phyloP scores from a whole-genome alignment of 2,888 invertebrate genomes.

The Salpingus planirostris region DNA sequence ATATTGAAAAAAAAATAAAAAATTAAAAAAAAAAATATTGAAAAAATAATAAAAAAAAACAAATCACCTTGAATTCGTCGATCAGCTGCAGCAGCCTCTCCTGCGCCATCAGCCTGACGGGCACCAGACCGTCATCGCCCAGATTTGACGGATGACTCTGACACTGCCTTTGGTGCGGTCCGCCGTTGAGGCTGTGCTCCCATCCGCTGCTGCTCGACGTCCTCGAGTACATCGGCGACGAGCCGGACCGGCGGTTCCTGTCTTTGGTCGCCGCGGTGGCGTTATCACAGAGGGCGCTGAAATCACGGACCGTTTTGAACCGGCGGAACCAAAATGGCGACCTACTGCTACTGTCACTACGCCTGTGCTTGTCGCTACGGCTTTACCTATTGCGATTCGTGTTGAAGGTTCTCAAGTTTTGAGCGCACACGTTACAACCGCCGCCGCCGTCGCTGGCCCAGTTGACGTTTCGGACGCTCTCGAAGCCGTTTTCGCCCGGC shows the following conservation, averaged over 20 bases:
- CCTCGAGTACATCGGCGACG: no score
- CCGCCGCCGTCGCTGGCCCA: constrained; percentile 14
- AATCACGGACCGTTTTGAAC: no score
- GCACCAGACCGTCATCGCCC: constrained; percentile 67
- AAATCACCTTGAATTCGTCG: constrained; percentile 66
- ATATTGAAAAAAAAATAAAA: background rate
- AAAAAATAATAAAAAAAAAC: background rate
- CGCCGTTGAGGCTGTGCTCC: background rate
- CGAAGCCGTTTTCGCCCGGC: constrained; percentile 35
- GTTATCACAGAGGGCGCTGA: no score
- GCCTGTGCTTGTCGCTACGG: no score
- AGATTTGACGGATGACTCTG: constrained; percentile 28
- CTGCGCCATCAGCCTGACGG: constrained; percentile 63
- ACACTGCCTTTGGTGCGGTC: constrained; percentile 23
- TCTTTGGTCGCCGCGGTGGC: no score
- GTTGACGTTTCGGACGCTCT: constrained; percentile 27
- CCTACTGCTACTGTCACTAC: no score
- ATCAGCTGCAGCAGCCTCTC: constrained; percentile 74
- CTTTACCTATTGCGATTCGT: background rate
- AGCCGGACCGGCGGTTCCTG: no score
- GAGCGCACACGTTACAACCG: constrained; percentile 13
- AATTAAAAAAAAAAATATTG: constrained; percentile 1
- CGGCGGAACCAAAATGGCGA: no score
- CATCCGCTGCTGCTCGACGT: constrained; percentile 41
- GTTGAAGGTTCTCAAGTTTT: constrained; percentile 11